Base-by-base conservation (phyloP, 92 coral and sea anemone genomes). In the Isaurus tuberculatus region DNA sequence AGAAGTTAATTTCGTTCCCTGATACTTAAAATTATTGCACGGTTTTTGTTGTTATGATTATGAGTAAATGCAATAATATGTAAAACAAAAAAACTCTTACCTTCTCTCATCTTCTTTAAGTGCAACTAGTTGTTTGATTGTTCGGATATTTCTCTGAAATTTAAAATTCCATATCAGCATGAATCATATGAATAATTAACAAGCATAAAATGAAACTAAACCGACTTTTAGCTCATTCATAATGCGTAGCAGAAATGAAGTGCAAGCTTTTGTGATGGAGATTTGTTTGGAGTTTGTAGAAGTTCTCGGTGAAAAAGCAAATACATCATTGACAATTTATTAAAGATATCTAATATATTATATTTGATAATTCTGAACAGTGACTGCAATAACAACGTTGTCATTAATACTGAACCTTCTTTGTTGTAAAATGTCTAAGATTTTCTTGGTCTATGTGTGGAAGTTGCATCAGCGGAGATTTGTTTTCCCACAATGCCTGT, bases 31-130 rank as follows among this genome's bases (percentile, higher is more conserved):
- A n/a, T n/a, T n/a, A n/a, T n/a, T n/a, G n/a, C n/a, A n/a, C n/a
- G n/a, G n/a, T n/a, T n/a, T n/a, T n/a, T n/a, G n/a, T n/a, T n/a
- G n/a, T n/a, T n/a, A n/a, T n/a, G n/a, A n/a, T n/a, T n/a, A n/a
- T n/a, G 11, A 40, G 46, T 7, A 40, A 40, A 10, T 63, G 4
- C 27, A 55, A 55, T 14, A 53, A 16, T 53, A 55, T 8, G 17
- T 22, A 63, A 29, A 63, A 25, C 27, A 15, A 27, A 9, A 11
- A 13, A 22, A 9, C 2, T 8, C 31, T 75, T 61, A 96, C 99
- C 98, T 96, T 75, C 99, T 90, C 17, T 96, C 95, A 5, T 86
- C 94, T 48, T 91, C 94, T 49, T 86, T 92, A 92, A 96, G 91
- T 22, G 92, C 74, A 7, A 95, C 81, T n/a, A 96, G 90, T 25